phyloP scores from a whole-genome alignment of 2,113 vertebrate species.

The Cinclus mexicanus region DNA sequence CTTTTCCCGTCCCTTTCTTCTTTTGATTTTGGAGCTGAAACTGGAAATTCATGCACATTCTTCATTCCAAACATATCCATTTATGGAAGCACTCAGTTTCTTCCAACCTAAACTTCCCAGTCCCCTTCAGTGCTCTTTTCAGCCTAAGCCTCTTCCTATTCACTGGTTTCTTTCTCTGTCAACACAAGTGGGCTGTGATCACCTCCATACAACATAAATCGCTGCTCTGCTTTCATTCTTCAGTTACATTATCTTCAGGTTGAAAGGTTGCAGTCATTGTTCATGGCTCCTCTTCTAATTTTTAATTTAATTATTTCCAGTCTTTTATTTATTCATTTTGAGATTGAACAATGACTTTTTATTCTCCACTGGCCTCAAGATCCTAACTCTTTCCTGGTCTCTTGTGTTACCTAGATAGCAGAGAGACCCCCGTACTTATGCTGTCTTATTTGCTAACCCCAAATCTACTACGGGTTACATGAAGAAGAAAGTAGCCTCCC shows the following conservation, averaged over 20 bases:
- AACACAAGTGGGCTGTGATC: not conserved
- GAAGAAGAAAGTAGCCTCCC: not conserved
- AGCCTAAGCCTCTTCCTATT: not conserved
- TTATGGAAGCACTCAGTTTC: not conserved
- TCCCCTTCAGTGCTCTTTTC: not conserved
- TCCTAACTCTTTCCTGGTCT: not conserved
- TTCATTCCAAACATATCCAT: not conserved
- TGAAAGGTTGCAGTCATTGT: not conserved
- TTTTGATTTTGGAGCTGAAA: not conserved
- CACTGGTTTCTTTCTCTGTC: not conserved
- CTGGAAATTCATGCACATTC: not conserved
- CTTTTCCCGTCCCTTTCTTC: not conserved
- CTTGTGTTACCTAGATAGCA: not conserved
- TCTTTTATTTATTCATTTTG: not conserved
- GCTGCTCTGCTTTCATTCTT: not conserved
- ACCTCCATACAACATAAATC: not conserved
- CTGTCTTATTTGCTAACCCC: not conserved
- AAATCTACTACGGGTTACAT: not conserved
- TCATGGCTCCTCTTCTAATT: not conserved
- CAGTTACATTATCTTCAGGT: not conserved
- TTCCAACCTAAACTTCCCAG: not conserved
- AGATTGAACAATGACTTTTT: not conserved
- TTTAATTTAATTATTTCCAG: not conserved
- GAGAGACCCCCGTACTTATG: fast-evolving
- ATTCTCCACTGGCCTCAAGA: not conserved